Evolutionary conservation across 2,888 invertebrate species (phyloP), one percentile per base, ranked within the genome.

Genomic region (Mythimna pallens): DNA sequence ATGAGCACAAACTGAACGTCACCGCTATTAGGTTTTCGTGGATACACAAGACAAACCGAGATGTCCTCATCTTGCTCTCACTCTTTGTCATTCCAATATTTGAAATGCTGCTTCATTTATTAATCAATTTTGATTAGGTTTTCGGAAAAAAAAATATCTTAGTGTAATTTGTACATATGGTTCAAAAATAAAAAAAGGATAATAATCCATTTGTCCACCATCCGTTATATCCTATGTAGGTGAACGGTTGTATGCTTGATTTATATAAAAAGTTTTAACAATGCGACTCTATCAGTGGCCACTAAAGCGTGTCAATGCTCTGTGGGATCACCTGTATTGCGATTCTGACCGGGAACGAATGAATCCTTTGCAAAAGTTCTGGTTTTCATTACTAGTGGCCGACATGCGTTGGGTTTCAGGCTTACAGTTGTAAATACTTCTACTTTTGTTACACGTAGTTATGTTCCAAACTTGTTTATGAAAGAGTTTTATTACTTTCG

Each of bases 351-450:
- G 76, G 34, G 79, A 77, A 81, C 83, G 84, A 88, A 91, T 88
- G 92, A 92, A 92, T 91, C 91, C 91, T 82, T 82, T 79, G 88
- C 84, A 87, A 91, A 89, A 92, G 89, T 92, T 92, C 82, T 78
- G 75, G 85, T 86, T 88, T 91, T 90, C 91, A 89, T 89, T 91
- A 91, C 86, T 84, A 82, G 75, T 83, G 83, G 82, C 61, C 72
- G 68, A 81, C 78, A 84, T 77, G 84, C 82, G 76, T 70, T 69
- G 75, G 79, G 75, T 76, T 84, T 80, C 50, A 76, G 79, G 78
- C 83, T 76, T 83, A 79, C 55, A 76, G 80, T 81, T 84, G 54
- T 68, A 65, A 70, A 84, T 82, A 73, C 70, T 52, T 14, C 62
- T 62, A 59, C 69, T 72, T 69, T 52, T 74, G 76, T 79, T 78